Conservation (phyloP, 1,140 invertebrate species). For the Sitobion miscanthi region DNA sequence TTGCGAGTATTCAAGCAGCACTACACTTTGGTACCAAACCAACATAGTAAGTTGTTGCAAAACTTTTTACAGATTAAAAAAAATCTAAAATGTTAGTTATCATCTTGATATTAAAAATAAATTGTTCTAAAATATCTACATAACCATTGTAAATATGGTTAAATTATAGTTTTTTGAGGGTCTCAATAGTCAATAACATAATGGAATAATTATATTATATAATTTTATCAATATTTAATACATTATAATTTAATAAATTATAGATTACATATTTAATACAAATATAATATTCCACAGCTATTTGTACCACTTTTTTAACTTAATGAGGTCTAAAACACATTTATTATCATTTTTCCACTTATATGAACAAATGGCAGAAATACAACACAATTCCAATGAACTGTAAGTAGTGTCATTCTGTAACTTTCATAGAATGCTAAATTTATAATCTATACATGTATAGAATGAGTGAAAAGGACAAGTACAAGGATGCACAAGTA, state of each 20-base stretch:
- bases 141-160: neutral
- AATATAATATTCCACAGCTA: neutral
- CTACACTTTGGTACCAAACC: slow-evolving; percentile 24
- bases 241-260: neutral
- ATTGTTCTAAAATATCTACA: neutral
- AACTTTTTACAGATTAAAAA: neutral
- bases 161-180: neutral
- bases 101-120: neutral
- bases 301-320: slow-evolving; percentile 9
- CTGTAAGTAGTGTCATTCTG: neutral
- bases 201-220: neutral
- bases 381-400: neutral
- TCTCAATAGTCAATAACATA: neutral
- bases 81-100: neutral
- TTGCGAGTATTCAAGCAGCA: slow-evolving; percentile 36
- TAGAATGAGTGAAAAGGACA: neutral
- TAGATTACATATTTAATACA: neutral
- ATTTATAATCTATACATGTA: neutral
- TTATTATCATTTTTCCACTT: slow-evolving; percentile 25
- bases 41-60: slow-evolving; percentile 7
- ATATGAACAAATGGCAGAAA: slow-evolving; percentile 1
- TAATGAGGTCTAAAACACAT: slow-evolving; percentile 5
- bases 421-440: neutral
- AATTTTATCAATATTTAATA: neutral
- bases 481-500: slow-evolving; percentile 15